A percentile compares a stretch with the other conserved stretches of the same genome.
phyloP scores from a whole-genome alignment of 2,888 invertebrate genomes.

The Philonicus albiceps region DNA sequence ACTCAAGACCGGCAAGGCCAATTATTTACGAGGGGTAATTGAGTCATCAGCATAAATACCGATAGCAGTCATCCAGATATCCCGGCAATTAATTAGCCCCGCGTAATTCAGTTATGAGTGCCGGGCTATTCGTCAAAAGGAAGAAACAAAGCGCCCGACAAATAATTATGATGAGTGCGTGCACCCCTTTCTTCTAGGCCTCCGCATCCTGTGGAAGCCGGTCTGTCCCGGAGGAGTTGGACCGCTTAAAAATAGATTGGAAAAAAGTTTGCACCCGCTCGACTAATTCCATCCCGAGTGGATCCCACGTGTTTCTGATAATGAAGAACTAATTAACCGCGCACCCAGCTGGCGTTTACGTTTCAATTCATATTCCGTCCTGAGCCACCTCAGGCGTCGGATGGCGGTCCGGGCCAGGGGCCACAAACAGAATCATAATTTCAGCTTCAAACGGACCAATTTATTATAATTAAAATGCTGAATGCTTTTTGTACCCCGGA shows the following conservation, averaged over 20 bases:
- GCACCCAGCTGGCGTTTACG: conserved; percentile 11
- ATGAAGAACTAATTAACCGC: conserved; percentile 57
- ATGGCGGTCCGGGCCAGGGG: background rate
- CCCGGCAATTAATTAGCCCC: conserved; percentile 47
- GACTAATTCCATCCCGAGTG: conserved; percentile 10
- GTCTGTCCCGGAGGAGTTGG: background rate
- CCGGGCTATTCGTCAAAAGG: conserved; percentile 29
- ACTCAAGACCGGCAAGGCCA: background rate
- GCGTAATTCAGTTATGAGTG: conserved; percentile 39
- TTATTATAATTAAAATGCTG: conserved; percentile 46
- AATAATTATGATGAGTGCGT: conserved; percentile 1
- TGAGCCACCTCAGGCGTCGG: background rate
- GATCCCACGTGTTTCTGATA: conserved; percentile 62
- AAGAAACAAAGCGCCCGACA: conserved; percentile 36
- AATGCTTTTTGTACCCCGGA: conserved; percentile 9
- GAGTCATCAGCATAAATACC: conserved; percentile 47
- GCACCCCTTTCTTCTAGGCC: background rate
- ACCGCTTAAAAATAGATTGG: background rate
- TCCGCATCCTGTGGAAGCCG: background rate
- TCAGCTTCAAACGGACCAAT: conserved; percentile 43
- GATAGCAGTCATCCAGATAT: conserved; percentile 47
- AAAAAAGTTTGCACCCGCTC: background rate
- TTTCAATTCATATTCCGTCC: conserved; percentile 20
- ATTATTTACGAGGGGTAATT: conserved; percentile 46
- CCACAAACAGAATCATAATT: conserved; percentile 8